Evolutionary conservation across 2,888 invertebrate species (phyloP).

Genomic region (Phania funesta): DNA sequence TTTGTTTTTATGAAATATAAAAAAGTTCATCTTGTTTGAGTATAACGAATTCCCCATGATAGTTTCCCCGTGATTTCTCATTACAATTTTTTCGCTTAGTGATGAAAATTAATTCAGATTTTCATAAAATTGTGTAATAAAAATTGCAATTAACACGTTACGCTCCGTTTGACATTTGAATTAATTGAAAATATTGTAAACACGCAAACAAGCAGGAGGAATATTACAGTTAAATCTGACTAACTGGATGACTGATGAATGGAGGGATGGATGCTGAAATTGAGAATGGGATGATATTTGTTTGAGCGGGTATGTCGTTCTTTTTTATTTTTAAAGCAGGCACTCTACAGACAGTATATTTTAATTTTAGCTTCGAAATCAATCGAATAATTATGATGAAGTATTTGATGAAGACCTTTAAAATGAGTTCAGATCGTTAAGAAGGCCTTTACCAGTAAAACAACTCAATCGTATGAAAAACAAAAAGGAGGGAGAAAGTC

Average conservation of each 20-base stretch:
- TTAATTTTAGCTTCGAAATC: no score
- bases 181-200: slow-evolving; percentile 70
- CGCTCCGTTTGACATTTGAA: slow-evolving; percentile 71
- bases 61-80: slow-evolving; percentile 55
- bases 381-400: no score
- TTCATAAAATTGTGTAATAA: slow-evolving; percentile 69
- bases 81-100: slow-evolving; percentile 53
- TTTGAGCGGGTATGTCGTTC: slow-evolving; percentile 11
- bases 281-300: not conserved
- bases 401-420: no score
- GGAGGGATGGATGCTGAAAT: not conserved
- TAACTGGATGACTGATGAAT: slow-evolving; percentile 5
- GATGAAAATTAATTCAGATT: slow-evolving; percentile 68
- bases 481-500: no score
- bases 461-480: no score
- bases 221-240: slow-evolving; percentile 19
- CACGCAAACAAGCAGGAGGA: slow-evolving; percentile 43
- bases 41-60: slow-evolving; percentile 51
- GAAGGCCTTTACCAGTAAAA: no score
- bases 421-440: no score
- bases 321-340: not conserved
- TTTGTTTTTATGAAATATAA: not conserved
- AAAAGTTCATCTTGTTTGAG: slow-evolving; percentile 40
- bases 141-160: slow-evolving; percentile 70
- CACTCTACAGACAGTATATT: slow-evolving; percentile 11